Evolutionary conservation across 2,797 vertebrate species (phyloP).

Genomic region (Halcyon chelicuti): DNA sequence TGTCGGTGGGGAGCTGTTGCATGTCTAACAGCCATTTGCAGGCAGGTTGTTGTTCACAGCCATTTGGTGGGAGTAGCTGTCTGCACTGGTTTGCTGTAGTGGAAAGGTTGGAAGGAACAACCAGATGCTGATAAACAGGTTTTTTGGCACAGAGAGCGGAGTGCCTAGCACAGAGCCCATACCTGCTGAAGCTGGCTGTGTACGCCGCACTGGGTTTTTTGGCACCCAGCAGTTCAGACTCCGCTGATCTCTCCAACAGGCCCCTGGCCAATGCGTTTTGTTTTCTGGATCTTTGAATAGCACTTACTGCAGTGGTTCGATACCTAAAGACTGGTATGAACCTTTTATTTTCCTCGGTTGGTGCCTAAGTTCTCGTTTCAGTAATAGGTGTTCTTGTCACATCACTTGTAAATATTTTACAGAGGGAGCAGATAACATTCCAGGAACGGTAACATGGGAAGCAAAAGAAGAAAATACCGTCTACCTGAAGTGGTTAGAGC

Average conservation of each 20-base stretch:
- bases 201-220: not conserved
- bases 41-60: not conserved
- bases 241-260: not conserved
- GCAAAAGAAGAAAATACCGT: conserved; percentile 87
- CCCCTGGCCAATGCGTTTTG: not conserved
- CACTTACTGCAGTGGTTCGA: not conserved
- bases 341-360: not conserved
- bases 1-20: not conserved
- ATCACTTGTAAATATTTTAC: conserved; percentile 37
- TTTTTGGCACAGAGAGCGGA: not conserved
- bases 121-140: not conserved
- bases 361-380: not conserved
- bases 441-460: conserved; percentile 87
- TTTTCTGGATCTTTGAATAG: not conserved
- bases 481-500: conserved; percentile 91
- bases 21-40: not conserved
- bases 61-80: not conserved
- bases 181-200: not conserved
- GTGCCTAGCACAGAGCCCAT: not conserved
- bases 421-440: conserved; percentile 96
- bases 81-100: not conserved
- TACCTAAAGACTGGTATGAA: not conserved
- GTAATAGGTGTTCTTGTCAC: not conserved
- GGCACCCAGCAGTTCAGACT: not conserved
- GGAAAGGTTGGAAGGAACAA: not conserved